These are phyloP conservation scores for Ectemnius lituratus DNA, from an alignment of 2,888 invertebrate species.

Conservation along the genomic window DNA sequence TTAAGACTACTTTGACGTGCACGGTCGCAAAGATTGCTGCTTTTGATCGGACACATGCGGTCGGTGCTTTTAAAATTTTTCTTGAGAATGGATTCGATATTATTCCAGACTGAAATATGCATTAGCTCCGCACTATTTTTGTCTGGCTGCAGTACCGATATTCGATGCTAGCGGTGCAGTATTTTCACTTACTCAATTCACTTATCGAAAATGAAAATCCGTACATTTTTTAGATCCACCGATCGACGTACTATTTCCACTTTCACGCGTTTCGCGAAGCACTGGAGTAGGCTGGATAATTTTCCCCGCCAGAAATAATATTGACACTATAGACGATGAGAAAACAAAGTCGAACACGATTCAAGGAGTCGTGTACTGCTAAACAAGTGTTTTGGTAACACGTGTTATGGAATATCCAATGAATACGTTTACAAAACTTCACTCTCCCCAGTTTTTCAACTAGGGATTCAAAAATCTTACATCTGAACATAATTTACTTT, in stretches of 20 bases:
- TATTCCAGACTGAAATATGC: too few relatives aligned
- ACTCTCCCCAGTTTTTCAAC: too few relatives aligned
- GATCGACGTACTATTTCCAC: background rate
- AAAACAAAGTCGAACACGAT: slow-evolving; percentile 1
- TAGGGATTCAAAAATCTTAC: too few relatives aligned
- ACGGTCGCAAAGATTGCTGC: background rate
- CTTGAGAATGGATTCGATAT: background rate
- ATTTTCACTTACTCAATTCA: too few relatives aligned
- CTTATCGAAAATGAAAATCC: too few relatives aligned
- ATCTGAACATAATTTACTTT: too few relatives aligned
- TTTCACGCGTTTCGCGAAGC: background rate
- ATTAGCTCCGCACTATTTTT: too few relatives aligned
- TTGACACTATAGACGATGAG: background rate
- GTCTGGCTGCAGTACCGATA: too few relatives aligned
- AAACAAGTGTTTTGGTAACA: background rate
- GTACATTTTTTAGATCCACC: background rate
- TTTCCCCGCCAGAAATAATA: background rate
- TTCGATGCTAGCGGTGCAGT: too few relatives aligned
- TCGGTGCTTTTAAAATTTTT: background rate
- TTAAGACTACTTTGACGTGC: background rate
- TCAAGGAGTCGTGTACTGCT: background rate
- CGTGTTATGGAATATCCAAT: background rate
- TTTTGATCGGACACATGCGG: background rate
- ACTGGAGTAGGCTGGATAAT: background rate
- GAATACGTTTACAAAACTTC: too few relatives aligned